These are phyloP conservation scores for Leptopilina clavipes DNA, from an alignment of 1,140 invertebrate genomes.

Conservation along the genomic window DNA sequence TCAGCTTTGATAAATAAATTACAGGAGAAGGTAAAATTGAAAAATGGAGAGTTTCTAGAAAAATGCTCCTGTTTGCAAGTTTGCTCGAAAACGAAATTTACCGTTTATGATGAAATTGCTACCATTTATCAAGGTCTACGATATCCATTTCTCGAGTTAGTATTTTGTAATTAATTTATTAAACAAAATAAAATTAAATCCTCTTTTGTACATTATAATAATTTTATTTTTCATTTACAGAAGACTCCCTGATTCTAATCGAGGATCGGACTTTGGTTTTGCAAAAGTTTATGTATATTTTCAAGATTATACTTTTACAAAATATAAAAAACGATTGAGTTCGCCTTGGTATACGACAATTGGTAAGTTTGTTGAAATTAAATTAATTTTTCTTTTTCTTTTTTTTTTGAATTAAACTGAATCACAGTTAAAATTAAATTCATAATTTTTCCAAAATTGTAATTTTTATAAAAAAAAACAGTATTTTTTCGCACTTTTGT, in stretches of 20 bases:
- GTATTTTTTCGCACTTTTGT: not conserved
- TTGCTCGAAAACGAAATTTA: not conserved
- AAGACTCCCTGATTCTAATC: not conserved
- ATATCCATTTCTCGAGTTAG: slow-evolving; percentile 5
- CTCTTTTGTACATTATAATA: not conserved
- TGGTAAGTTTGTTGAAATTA: not conserved
- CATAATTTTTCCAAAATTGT: not conserved
- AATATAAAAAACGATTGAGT: not conserved
- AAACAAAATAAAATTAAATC: not conserved
- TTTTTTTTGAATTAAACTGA: no score
- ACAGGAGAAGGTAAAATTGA: not conserved
- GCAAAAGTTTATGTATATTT: not conserved
- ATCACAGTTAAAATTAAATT: no score
- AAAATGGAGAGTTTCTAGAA: not conserved
- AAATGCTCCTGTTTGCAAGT: not conserved
- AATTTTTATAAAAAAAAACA: not conserved
- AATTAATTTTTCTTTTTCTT: no score
- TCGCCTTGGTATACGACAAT: not conserved
- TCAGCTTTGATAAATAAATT: not conserved
- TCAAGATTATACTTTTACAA: slow-evolving; percentile 22
- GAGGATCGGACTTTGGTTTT: not conserved
- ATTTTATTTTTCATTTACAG: not conserved
- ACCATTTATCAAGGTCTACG: not conserved
- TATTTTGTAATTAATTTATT: not conserved
- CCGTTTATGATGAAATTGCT: not conserved